Evolutionary conservation across 2,797 vertebrate species (phyloP), one percentile per base, ranked within the genome.

Genomic region (Antennarius maculatus): DNA sequence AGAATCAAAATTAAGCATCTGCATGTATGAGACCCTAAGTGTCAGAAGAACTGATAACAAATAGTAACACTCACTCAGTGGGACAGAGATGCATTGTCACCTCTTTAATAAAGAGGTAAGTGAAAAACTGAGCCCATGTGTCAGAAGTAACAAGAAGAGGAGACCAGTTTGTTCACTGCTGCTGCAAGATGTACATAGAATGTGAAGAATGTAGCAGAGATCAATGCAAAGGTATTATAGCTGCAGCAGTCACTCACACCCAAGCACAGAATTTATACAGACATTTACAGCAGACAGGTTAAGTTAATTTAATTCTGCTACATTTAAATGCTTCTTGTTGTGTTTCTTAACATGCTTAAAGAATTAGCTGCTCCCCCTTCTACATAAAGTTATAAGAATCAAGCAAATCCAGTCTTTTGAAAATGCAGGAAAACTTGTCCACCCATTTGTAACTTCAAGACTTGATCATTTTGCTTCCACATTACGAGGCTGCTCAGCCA

Each of bases 61-160:
- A 31, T 14, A 43, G 49, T 28, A n/a, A 9, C 45, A 27, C 50
- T 28, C 61, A 61, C 17, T 67, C 54, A 74, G 16, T 34, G 3
- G 12, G 46, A 42, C 31, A 43, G n/a, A 50, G 13, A 2, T 11
- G 28, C 48, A 50, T 10, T 15, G 1, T 7, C 2, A 7, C 1
- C 0, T 31, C 47, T 57, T 1, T 16, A 23, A 56, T 17, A 1
- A 77, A 41, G 48, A 79, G 3, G 16, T 9, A 31, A 4, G 27
- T 54, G 56, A 2, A 2, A 58, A 79, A 66, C 54, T 41, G 7
- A 42, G 53, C 18, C 11, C 45, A 8, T 6, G 28, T n/a, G 23
- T 63, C 17, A 55, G 13, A 43, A 23, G 11, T 14, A 37, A 49
- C 47, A 37, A 7, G 41, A 59, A 18, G 4, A 59, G 47, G 4